Evolutionary conservation across 2,113 vertebrate species (phyloP).

Genomic region (Taurulus bubalis): DNA sequence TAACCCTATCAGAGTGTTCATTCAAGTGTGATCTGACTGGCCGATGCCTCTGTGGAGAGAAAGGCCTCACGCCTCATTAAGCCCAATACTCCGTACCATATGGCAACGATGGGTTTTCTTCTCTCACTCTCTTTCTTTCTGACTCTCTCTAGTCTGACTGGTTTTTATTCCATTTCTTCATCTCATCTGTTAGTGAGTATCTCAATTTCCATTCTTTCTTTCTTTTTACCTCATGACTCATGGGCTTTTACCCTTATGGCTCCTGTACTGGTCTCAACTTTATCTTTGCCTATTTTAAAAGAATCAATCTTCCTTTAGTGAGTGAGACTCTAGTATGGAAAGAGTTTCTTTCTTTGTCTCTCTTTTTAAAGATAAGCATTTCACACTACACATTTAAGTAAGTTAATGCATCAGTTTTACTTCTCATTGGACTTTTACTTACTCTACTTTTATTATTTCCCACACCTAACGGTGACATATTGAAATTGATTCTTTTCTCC

Average conservation of each 20-base stretch:
- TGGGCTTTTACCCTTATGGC: constrained; percentile 14
- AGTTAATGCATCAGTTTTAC: neutral
- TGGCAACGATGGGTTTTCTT: constrained; percentile 66
- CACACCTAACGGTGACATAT: too few relatives aligned
- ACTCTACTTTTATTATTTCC: neutral
- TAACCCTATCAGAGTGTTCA: constrained; percentile 68
- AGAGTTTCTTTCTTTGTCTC: constrained; percentile 21
- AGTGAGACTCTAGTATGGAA: constrained; percentile 24
- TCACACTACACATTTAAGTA: neutral
- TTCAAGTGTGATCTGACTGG: constrained; percentile 76
- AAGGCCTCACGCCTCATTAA: constrained; percentile 79
- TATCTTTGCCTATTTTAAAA: constrained; percentile 15
- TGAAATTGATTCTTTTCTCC: neutral
- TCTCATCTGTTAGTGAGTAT: constrained; percentile 59
- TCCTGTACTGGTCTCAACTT: constrained; percentile 9
- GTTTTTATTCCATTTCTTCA: constrained; percentile 60
- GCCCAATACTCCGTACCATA: constrained; percentile 78
- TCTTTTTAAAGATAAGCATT: constrained; percentile 3
- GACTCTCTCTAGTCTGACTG: constrained; percentile 33
- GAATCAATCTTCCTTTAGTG: constrained; percentile 32
- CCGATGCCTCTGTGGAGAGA: constrained; percentile 66
- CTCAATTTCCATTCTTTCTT: constrained; percentile 30
- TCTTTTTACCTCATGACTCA: constrained; percentile 25
- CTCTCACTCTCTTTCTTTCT: constrained; percentile 29
- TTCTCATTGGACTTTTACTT: neutral